Percentiles rank a stretch among this genome's conserved stretches.
These are phyloP conservation scores for Sarcophilus harrisii DNA, from an alignment of 2,797 vertebrate genomes.

Conservation along the genomic window DNA sequence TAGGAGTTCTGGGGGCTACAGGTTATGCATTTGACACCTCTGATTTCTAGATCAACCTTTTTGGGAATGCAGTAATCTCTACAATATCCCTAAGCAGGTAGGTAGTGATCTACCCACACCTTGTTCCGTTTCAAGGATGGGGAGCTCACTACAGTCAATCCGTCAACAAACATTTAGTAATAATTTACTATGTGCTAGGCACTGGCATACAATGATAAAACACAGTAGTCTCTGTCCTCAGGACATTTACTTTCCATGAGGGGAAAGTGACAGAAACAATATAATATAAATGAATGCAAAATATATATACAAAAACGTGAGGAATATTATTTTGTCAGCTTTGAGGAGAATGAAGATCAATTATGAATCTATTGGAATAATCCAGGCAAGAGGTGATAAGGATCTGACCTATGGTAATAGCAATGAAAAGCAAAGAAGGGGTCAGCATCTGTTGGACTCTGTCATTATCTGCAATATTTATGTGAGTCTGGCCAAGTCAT, in stretches of 20 bases:
- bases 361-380: not conserved
- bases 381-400: not conserved
- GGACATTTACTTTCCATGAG: not conserved
- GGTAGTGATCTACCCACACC: not conserved
- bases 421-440: not conserved
- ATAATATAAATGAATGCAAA: not conserved
- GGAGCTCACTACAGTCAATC: not conserved
- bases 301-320: not conserved
- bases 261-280: not conserved
- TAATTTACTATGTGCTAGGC: not conserved
- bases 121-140: not conserved
- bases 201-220: not conserved
- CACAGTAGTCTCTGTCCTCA: not conserved
- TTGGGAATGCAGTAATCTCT: not conserved
- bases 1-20: not conserved
- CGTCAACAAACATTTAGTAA: not conserved
- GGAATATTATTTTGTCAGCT: not conserved
- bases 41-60: not conserved
- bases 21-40: not conserved
- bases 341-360: not conserved
- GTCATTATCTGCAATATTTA: not conserved
- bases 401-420: not conserved
- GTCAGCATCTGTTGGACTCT: not conserved
- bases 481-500: not conserved
- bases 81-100: not conserved